Evolutionary conservation across 2,888 invertebrate species (phyloP).

Genomic region (Aproaerema taeniolella): DNA sequence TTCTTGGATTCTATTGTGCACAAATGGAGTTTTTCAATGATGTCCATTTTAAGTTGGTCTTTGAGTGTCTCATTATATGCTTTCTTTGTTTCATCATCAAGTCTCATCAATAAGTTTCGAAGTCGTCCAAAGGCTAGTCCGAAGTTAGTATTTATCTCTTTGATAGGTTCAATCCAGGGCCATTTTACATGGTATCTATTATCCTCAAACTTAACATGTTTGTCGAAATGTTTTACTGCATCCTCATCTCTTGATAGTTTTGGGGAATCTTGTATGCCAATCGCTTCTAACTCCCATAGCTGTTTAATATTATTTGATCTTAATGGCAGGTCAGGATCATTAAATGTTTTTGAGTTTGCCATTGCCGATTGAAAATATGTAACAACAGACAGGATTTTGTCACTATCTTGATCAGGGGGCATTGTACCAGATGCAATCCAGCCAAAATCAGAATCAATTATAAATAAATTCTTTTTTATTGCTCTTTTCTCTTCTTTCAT

Average conservation of each 20-base stretch:
- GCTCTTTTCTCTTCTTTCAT: too few relatives aligned
- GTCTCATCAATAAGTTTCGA: slow-evolving; percentile 8
- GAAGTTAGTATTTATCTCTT: slow-evolving; percentile 14
- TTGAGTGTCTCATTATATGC: slow-evolving; percentile 5
- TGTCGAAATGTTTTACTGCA: background rate
- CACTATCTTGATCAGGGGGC: too few relatives aligned
- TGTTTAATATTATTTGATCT: background rate
- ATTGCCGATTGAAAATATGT: too few relatives aligned
- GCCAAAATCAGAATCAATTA: too few relatives aligned
- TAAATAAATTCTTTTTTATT: too few relatives aligned
- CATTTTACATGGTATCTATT: slow-evolving; percentile 12
- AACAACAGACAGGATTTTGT: too few relatives aligned
- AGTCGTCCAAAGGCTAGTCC: slow-evolving; percentile 15
- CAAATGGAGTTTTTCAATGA: slow-evolving; percentile 14
- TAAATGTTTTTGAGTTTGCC: too few relatives aligned
- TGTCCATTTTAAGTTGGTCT: slow-evolving; percentile 8
- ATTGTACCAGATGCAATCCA: too few relatives aligned
- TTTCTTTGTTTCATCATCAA: background rate
- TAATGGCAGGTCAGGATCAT: background rate
- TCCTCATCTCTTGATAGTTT: slow-evolving; percentile 4
- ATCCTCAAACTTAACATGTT: background rate
- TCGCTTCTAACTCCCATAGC: background rate
- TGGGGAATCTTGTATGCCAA: slow-evolving; percentile 9
- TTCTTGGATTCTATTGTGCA: slow-evolving; percentile 3
- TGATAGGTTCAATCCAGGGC: slow-evolving; percentile 18